Conservation (phyloP, 1,140 invertebrate species). For the Hylaeus anthracinus region DNA sequence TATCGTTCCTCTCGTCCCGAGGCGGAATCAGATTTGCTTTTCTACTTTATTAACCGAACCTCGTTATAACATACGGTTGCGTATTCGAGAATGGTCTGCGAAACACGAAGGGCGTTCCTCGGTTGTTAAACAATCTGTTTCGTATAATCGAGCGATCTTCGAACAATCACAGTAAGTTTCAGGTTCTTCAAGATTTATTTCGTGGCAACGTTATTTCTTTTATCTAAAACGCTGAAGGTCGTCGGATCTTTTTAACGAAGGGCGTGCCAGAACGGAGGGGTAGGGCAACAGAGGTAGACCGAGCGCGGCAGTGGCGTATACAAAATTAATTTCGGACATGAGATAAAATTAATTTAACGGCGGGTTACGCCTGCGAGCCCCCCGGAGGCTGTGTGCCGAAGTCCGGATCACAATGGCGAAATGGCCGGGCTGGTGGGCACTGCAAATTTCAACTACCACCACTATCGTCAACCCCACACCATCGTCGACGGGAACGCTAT, state of each 20-base stretch:
- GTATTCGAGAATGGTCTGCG: not conserved
- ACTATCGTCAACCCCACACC: slow-evolving; percentile 24
- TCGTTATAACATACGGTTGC: no score
- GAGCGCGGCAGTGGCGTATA: slow-evolving; percentile 51
- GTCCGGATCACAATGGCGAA: slow-evolving; percentile 79
- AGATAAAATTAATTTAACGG: slow-evolving; percentile 82
- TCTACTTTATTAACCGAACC: not conserved
- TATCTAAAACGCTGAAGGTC: not conserved
- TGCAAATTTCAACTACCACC: slow-evolving; percentile 69
- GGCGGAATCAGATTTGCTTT: not conserved
- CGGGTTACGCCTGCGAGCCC: slow-evolving; percentile 62
- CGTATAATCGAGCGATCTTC: not conserved
- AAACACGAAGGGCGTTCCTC: not conserved
- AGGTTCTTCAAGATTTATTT: no score
- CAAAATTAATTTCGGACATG: slow-evolving; percentile 77
- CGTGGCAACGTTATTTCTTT: no score
- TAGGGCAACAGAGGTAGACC: not conserved
- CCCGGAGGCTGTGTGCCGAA: slow-evolving; percentile 78
- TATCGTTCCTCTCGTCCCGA: not conserved
- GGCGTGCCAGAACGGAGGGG: not conserved
- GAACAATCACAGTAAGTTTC: no score
- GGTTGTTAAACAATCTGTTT: no score
- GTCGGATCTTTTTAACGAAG: not conserved
- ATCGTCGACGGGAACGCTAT: slow-evolving; percentile 51
- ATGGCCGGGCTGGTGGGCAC: slow-evolving; percentile 69